These are phyloP conservation scores for Pollenia amentaria DNA, from an alignment of 2,888 invertebrate genomes.

Conservation along the genomic window DNA sequence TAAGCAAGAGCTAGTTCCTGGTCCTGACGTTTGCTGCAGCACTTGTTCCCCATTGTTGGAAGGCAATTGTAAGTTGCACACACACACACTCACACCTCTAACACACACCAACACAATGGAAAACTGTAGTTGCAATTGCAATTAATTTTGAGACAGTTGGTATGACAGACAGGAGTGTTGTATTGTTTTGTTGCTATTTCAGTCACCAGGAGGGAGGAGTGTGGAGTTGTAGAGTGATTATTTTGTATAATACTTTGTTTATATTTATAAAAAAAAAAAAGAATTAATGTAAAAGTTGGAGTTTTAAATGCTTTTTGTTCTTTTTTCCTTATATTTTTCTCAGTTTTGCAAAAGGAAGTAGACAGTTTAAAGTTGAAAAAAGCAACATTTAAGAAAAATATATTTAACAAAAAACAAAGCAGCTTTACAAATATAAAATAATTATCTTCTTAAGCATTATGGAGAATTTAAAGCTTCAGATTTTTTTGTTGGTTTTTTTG, in stretches of 20 bases:
- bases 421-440: constrained; percentile 59
- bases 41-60: constrained; percentile 91
- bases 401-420: constrained; percentile 25
- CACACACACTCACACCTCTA: constrained; percentile 24
- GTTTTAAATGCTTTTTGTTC: constrained; percentile 62
- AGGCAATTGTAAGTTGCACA: constrained; percentile 3
- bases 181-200: constrained; percentile 35
- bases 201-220: neutral
- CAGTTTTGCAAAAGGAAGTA: constrained; percentile 61
- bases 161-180: constrained; percentile 25
- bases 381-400: constrained; percentile 36
- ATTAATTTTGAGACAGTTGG: constrained; percentile 61
- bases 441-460: constrained; percentile 72
- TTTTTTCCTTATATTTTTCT: constrained; percentile 17
- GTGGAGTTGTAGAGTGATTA: constrained; percentile 11
- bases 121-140: constrained; percentile 69
- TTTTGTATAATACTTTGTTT: constrained; percentile 52
- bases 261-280: constrained; percentile 40
- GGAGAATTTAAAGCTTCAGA: constrained; percentile 42
- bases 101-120: constrained; percentile 9
- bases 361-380: constrained; percentile 58
- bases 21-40: constrained; percentile 94
- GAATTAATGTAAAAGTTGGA: constrained; percentile 58
- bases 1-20: constrained; percentile 85
- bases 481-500: constrained; percentile 22